Evolutionary conservation across 2,113 vertebrate species (phyloP).

Genomic region (Hippolais icterina): DNA sequence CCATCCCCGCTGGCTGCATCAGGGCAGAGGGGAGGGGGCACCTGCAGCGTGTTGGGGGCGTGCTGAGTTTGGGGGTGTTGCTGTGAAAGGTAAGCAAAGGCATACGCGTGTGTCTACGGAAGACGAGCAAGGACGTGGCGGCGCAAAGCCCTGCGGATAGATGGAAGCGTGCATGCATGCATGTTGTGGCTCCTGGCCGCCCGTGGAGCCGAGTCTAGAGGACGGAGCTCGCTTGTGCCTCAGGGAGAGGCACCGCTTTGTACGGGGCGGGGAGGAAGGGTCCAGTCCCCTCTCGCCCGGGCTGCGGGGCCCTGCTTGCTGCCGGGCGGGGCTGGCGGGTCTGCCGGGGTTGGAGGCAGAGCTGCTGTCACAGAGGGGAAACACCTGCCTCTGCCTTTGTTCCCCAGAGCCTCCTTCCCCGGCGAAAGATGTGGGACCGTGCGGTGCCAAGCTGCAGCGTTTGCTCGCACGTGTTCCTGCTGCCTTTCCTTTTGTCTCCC

Average conservation of each 20-base stretch:
- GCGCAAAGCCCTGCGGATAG: background rate
- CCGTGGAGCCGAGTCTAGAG: background rate
- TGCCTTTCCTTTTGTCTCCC: conserved; percentile 16
- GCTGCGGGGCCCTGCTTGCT: background rate
- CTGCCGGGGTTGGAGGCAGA: background rate
- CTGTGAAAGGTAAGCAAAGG: background rate
- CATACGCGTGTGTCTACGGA: accelerated
- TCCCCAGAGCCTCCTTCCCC: background rate
- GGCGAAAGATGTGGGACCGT: background rate
- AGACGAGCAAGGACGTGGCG: background rate
- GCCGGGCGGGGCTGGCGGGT: background rate
- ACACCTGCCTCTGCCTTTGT: background rate
- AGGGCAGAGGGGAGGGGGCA: no score
- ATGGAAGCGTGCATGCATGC: no score
- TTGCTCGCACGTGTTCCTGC: background rate
- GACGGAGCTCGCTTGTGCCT: accelerated
- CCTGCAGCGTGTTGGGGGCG: background rate
- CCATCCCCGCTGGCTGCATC: background rate
- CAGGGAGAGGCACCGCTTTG: background rate
- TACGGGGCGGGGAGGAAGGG: background rate
- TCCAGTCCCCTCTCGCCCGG: no score
- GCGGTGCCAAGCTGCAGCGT: background rate
- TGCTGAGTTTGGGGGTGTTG: background rate
- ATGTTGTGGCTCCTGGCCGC: background rate
- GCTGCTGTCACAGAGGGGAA: background rate